Evolutionary conservation across 2,113 vertebrate species (phyloP).

Genomic region (Hemichromis elongatus): DNA sequence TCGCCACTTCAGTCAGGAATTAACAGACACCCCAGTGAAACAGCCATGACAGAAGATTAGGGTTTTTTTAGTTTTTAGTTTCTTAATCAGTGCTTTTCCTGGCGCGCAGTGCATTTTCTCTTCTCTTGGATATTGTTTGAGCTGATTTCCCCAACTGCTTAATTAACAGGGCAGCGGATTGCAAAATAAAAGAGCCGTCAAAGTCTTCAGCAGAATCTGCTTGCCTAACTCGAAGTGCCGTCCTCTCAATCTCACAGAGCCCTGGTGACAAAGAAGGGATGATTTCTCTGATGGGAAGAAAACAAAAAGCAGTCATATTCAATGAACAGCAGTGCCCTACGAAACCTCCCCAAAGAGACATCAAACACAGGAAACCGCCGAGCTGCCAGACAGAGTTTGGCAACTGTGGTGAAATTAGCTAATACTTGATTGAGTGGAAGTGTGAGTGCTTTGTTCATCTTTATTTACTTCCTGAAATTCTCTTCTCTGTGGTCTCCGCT

Average conservation of each 20-base stretch:
- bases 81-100: not conserved
- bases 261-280: not conserved
- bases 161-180: not conserved
- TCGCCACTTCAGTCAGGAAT: slow-evolving; percentile 41
- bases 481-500: not conserved
- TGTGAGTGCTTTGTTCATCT: not conserved
- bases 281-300: not conserved
- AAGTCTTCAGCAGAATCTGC: slow-evolving; percentile 3
- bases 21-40: slow-evolving; percentile 26
- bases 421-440: not conserved
- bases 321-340: not conserved
- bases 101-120: not conserved
- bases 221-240: not conserved
- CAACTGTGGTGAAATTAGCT: not conserved
- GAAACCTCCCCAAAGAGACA: slow-evolving; percentile 38
- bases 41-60: slow-evolving; percentile 39
- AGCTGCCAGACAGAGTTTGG: not conserved
- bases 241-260: slow-evolving; percentile 10
- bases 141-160: not conserved
- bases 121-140: not conserved
- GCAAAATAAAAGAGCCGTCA: not conserved
- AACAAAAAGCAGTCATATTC: not conserved
- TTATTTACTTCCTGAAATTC: slow-evolving; percentile 9
- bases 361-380: not conserved
- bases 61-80: not conserved